Percentiles rank a stretch among this genome's conserved stretches.
Conservation (phyloP, 2,797 vertebrate genomes). For the Limnodromus scolopaceus region DNA sequence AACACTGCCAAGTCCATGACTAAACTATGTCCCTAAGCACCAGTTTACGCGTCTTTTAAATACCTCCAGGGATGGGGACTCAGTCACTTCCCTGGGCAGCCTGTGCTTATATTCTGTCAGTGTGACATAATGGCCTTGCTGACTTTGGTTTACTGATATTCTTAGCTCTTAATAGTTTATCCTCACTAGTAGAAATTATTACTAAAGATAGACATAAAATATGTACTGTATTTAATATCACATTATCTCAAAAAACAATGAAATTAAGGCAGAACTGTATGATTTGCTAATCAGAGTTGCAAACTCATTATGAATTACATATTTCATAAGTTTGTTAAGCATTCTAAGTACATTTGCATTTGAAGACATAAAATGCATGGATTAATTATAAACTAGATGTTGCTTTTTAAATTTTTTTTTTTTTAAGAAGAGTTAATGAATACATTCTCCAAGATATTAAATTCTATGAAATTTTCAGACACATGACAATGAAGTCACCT, state of each 20-base stretch:
- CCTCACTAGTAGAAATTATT: background rate
- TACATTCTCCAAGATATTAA: background rate
- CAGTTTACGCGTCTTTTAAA: fast-evolving
- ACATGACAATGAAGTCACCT: background rate
- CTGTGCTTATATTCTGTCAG: background rate
- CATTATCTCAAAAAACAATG: background rate
- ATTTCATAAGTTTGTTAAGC: background rate
- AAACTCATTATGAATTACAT: background rate
- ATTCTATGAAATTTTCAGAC: background rate
- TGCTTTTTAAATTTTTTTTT: background rate
- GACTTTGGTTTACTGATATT: background rate
- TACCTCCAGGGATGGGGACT: background rate
- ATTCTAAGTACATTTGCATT: background rate
- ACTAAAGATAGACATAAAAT: background rate
- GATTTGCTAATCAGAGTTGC: background rate
- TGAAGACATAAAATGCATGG: background rate
- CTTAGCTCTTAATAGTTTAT: background rate
- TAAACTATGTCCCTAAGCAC: background rate
- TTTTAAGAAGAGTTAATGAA: background rate
- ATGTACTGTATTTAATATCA: background rate
- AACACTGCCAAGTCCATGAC: background rate
- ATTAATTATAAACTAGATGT: background rate
- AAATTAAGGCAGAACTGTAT: background rate
- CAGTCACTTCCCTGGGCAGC: background rate
- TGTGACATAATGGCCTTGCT: background rate